Evolutionary conservation across 2,888 invertebrate species (phyloP), one percentile per base, ranked within the genome.

Genomic region (Helobdella robusta): DNA sequence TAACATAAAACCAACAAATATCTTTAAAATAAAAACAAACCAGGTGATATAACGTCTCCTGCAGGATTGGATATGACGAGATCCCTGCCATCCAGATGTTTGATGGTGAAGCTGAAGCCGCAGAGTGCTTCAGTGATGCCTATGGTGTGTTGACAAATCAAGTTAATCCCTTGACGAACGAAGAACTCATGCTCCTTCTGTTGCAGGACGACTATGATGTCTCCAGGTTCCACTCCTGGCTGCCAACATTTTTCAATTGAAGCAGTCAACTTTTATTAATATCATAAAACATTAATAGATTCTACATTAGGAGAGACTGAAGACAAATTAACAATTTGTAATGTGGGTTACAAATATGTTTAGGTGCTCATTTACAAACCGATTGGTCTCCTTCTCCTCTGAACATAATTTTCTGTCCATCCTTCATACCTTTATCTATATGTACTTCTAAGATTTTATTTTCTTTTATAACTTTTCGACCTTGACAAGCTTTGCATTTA

Each of bases 51-150:
- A 23, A 93, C 86, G 72, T 87, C 85, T 20, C 92, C 93, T 4
- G 89, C 84, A 62, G 85, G 83, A 73, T 86, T 87, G 77, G 84
- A 86, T 64, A 95, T 83, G 63, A 91, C 82, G 68, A 94, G 81
- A 74, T 87, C 86, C 59, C 92, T 84, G 0, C 89, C 91, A 82
- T 94, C 93, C 72, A 95, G 83, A 79, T 94, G 93, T 75, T 86
- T 86, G n/a, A 94, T 81, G 59, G 86, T 83, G 79, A 89, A 86
- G 67, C 85, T 83, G 79, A 91, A 89, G 5, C 94, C 94, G 81
- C 93, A 93, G 11, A 94, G 82, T 18, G 94, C 90, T 78, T 94
- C 91, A 2, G 89, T 88, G 62, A 94, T 80, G 50, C 86, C 85
- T 50, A 94, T 84, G 66, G 84, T 86, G 74, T 87, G 85, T 70